A percentile compares a stretch with the other conserved stretches of the same genome.
Evolutionary conservation across 2,888 invertebrate species (phyloP).

Genomic region (Archaeoteleia sp.): DNA sequence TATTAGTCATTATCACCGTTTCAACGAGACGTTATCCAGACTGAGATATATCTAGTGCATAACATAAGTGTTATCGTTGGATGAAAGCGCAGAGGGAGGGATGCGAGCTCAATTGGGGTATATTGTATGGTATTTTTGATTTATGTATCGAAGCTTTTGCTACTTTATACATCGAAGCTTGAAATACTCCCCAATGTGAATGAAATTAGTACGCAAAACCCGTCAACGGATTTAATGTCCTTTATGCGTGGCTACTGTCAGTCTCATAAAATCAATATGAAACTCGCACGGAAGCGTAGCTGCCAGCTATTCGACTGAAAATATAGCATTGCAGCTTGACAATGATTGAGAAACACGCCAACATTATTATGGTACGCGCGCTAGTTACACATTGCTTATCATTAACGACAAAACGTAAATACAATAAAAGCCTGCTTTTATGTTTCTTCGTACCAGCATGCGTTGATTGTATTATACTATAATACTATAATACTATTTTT

Average conservation of each 20-base stretch:
- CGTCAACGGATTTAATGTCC: constrained; percentile 42
- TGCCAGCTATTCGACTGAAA: constrained; percentile 45
- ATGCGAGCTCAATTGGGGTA: too few species aligned
- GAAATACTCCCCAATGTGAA: constrained; percentile 16
- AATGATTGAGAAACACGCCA: constrained; percentile 54
- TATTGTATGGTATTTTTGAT: too few species aligned
- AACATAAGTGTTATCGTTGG: too few species aligned
- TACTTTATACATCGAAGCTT: too few species aligned
- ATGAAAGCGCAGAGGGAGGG: too few species aligned
- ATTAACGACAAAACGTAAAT: constrained; percentile 46
- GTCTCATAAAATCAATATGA: constrained; percentile 46
- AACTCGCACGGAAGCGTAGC: constrained; percentile 46
- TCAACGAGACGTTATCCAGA: too few species aligned
- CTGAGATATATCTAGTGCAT: too few species aligned
- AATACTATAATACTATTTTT: too few species aligned
- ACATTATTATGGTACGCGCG: constrained; percentile 46
- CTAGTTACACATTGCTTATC: constrained; percentile 52
- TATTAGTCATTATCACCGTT: too few species aligned
- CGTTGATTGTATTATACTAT: constrained; percentile 2
- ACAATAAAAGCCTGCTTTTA: constrained; percentile 42
- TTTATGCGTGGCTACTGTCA: constrained; percentile 44
- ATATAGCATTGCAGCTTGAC: constrained; percentile 48
- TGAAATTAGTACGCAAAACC: constrained; percentile 28
- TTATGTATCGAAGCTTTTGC: too few species aligned
- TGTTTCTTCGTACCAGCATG: constrained; percentile 24